Percentiles rank a stretch among this genome's conserved stretches.
phyloP scores from a whole-genome alignment of 2,113 vertebrate species.

The Panthera tigris region DNA sequence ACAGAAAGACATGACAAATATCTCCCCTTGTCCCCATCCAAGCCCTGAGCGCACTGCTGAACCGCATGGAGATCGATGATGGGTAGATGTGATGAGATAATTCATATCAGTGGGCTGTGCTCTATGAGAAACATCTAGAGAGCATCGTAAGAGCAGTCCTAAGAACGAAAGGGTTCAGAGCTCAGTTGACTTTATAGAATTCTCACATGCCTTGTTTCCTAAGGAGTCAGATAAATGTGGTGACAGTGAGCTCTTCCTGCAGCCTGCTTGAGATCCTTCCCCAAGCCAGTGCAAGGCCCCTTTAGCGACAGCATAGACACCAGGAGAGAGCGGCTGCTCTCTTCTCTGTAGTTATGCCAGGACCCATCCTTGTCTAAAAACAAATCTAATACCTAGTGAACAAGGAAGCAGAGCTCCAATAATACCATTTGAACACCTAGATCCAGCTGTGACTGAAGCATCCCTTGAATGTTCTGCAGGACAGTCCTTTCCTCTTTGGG shows the following conservation, averaged over 20 bases:
- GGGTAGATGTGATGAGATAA: neutral
- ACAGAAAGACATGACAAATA: neutral
- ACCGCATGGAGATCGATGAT: neutral
- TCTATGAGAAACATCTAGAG: neutral
- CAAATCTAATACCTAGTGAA: neutral
- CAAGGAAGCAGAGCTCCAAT: neutral
- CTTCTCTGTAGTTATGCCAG: neutral
- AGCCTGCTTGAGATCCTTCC: neutral
- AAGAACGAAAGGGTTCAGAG: neutral
- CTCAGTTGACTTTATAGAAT: neutral
- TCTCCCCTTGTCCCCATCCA: too few species aligned
- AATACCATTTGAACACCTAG: neutral
- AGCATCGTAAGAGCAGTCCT: neutral
- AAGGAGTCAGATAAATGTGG: neutral
- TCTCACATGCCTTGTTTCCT: neutral
- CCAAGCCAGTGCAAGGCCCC: neutral
- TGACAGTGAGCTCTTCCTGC: neutral
- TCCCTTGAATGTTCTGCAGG: neutral
- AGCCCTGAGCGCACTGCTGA: neutral
- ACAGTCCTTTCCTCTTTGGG: neutral
- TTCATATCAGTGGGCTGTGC: neutral
- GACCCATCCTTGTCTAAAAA: neutral
- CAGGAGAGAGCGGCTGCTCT: neutral
- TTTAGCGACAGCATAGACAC: neutral
- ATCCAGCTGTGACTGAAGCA: neutral